Evolutionary conservation across 2,797 vertebrate genomes (phyloP).

Genomic region (Poliocrania exsul): DNA sequence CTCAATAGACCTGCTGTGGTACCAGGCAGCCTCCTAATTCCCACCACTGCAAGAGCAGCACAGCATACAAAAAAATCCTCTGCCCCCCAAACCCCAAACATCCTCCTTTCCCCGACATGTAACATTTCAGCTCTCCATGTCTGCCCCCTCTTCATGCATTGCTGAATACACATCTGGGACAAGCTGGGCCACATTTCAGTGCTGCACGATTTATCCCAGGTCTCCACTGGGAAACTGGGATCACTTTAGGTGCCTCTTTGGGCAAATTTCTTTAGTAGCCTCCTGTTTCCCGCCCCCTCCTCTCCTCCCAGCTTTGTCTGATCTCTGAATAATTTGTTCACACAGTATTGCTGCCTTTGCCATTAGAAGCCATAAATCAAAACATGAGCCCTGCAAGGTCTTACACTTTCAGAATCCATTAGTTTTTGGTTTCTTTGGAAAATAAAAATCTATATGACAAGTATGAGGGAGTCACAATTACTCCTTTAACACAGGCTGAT

Average conservation of each 20-base stretch:
- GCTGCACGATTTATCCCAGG: background rate
- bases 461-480: background rate
- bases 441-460: background rate
- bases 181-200: background rate
- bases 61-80: background rate
- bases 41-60: background rate
- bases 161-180: background rate
- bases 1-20: slow-evolving; percentile 25
- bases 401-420: background rate
- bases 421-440: background rate
- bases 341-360: background rate
- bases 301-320: background rate
- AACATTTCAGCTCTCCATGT: background rate
- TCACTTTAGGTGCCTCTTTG: background rate
- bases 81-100: accelerated
- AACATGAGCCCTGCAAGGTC: background rate
- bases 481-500: background rate
- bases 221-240: background rate
- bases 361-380: slow-evolving; percentile 14
- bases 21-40: slow-evolving; percentile 12
- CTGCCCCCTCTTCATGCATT: background rate
- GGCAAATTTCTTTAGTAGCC: background rate
- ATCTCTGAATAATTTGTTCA: slow-evolving; percentile 2
- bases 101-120: background rate
- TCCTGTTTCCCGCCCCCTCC: background rate